Conservation (phyloP, 2,797 vertebrate genomes). For the Poecilia picta region DNA sequence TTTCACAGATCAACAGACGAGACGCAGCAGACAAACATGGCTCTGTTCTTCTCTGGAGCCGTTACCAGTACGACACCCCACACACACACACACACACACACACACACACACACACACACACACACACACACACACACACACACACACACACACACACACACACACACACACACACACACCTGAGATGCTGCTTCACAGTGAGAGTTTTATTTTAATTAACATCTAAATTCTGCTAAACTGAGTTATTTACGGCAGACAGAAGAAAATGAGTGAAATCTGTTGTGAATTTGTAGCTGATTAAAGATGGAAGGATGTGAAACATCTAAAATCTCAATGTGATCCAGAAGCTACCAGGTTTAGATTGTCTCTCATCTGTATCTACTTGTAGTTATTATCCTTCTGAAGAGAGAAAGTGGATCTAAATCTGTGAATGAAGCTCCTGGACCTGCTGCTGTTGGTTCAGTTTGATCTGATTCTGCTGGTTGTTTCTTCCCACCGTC, state of each 20-base stretch:
- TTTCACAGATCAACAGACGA: conserved; percentile 44
- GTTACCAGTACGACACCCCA: conserved; percentile 81
- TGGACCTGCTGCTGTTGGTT: too few relatives aligned
- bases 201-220: background rate
- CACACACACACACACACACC: too few relatives aligned
- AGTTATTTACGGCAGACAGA: too few relatives aligned
- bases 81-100: too few relatives aligned
- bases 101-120: too few relatives aligned
- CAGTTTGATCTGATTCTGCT: too few relatives aligned
- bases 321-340: too few relatives aligned
- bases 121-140: too few relatives aligned
- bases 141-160: too few relatives aligned
- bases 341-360: too few relatives aligned
- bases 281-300: background rate
- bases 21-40: conserved; percentile 59
- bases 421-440: background rate
- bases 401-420: background rate
- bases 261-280: background rate
- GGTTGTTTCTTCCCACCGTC: background rate
- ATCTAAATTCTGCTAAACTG: too few relatives aligned
- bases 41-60: conserved; percentile 77
- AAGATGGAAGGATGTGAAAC: background rate
- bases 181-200: background rate
- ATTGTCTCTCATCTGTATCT: too few relatives aligned
- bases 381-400: background rate